Evolutionary conservation across 2,797 vertebrate genomes (phyloP).

Genomic region (Argentina silus): DNA sequence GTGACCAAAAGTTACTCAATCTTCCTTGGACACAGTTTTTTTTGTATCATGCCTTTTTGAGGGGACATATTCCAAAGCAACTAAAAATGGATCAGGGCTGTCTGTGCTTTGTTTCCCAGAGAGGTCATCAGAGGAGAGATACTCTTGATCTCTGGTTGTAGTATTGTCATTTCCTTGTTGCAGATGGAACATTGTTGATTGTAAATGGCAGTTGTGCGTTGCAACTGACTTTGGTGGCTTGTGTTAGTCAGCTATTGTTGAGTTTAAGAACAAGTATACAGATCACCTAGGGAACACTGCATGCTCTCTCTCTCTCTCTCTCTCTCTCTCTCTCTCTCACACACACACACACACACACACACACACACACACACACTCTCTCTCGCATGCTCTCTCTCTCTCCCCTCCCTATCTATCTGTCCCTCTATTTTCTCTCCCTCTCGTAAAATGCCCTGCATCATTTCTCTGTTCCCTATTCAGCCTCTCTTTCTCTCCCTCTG

Average conservation of each 20-base stretch:
- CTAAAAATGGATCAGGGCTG: background rate
- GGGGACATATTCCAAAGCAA: background rate
- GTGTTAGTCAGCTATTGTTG: background rate
- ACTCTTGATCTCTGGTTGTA: background rate
- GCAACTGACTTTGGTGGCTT: background rate
- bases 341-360: background rate
- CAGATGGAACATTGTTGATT: background rate
- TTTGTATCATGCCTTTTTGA: background rate
- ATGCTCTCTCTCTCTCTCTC: slow-evolving; percentile 4
- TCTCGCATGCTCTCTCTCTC: background rate
- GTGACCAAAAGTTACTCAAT: background rate
- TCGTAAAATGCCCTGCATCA: no score
- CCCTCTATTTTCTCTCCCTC: background rate
- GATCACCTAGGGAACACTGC: background rate
- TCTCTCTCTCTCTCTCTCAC: background rate
- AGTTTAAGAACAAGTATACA: background rate
- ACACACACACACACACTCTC: background rate
- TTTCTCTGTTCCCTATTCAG: background rate
- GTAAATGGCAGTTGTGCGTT: background rate
- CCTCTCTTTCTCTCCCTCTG: background rate
- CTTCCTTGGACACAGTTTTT: background rate
- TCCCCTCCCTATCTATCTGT: background rate
- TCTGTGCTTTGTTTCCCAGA: background rate
- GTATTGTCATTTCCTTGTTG: background rate
- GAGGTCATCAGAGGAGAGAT: background rate